Conservation (phyloP, 2,888 invertebrate species). For the Euzetes globulus region DNA sequence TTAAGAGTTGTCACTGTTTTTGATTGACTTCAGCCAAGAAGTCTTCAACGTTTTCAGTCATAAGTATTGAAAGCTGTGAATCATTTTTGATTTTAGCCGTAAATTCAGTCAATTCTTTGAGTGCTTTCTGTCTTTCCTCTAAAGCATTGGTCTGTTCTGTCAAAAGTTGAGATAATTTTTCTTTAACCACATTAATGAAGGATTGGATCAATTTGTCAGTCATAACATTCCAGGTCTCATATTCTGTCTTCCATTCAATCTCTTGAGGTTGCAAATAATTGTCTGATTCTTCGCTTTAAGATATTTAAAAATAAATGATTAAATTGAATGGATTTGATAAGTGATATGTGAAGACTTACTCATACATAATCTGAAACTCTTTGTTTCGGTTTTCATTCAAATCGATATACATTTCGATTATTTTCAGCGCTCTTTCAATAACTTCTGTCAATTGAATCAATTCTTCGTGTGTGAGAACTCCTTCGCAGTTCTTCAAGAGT, state of each 20-base stretch:
- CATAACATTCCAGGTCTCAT: not conserved
- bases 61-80: not conserved
- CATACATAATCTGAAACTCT: not conserved
- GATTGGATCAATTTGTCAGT: slow-evolving; percentile 1
- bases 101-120: not conserved
- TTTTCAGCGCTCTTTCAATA: slow-evolving; percentile 2
- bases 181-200: not conserved
- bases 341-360: slow-evolving; percentile 4
- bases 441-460: slow-evolving; percentile 17
- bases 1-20: not conserved
- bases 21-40: not conserved
- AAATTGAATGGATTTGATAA: not conserved
- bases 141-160: not conserved
- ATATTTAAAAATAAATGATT: not conserved
- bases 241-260: not conserved
- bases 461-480: not conserved
- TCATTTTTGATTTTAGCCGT: not conserved
- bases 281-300: slow-evolving; percentile 19
- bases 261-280: not conserved
- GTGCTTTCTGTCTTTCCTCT: not conserved
- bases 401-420: not conserved
- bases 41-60: not conserved
- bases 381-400: not conserved
- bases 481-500: not conserved
- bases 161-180: not conserved